Conservation (phyloP, 1,140 invertebrate genomes). For the Bombyx mori region ASM3026992v2 NC_085114.1:11108501-11109000, state of each 20-base stretch:
- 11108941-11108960: slow-evolving; percentile 59
- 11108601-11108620: slow-evolving; percentile 48
- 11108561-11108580: slow-evolving; percentile 31
- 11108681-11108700: slow-evolving; percentile 66
- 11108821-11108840: slow-evolving; percentile 68
- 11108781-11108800: slow-evolving; percentile 49
- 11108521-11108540: slow-evolving; percentile 65
- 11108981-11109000: slow-evolving; percentile 40
- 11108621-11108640: slow-evolving; percentile 47
- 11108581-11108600: slow-evolving; percentile 48
- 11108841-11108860: slow-evolving; percentile 67
- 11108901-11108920: slow-evolving; percentile 73
- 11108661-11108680: slow-evolving; percentile 80
- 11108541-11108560: slow-evolving; percentile 55
- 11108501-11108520: slow-evolving; percentile 57
- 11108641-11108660: slow-evolving; percentile 68
- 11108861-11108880: slow-evolving; percentile 65
- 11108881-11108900: slow-evolving; percentile 73
- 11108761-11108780: slow-evolving; percentile 41
- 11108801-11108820: slow-evolving; percentile 69
- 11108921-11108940: slow-evolving; percentile 66
- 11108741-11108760: slow-evolving; percentile 62
- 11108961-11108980: slow-evolving; percentile 48
- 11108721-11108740: slow-evolving; percentile 61
- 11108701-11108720: slow-evolving; percentile 63